These are phyloP conservation scores for Rhagonycha fulva DNA, from an alignment of 2,888 invertebrate genomes.

Conservation along the genomic window DNA sequence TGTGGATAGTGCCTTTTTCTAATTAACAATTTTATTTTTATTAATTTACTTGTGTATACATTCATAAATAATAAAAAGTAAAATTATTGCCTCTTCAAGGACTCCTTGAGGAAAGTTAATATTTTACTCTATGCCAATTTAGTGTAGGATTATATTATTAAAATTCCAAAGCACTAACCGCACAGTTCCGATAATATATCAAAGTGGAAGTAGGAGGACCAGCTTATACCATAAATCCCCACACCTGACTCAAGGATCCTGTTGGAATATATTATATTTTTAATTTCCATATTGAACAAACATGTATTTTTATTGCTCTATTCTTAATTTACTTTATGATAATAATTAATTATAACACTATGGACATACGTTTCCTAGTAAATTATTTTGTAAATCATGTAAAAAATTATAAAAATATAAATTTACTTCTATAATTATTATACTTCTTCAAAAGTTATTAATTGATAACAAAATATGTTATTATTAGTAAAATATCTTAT, in stretches of 20 bases:
- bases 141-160: slow-evolving; percentile 45
- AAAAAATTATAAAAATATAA: too few relatives aligned
- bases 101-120: neutral
- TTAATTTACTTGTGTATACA: neutral
- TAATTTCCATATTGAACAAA: slow-evolving; percentile 47
- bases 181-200: slow-evolving; percentile 49
- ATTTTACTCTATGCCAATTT: neutral
- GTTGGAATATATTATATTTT: slow-evolving; percentile 46
- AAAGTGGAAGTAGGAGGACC: slow-evolving; percentile 50
- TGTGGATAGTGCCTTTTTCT: too few relatives aligned
- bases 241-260: slow-evolving; percentile 45
- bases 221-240: slow-evolving; percentile 46
- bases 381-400: too few relatives aligned
- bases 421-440: too few relatives aligned
- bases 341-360: neutral
- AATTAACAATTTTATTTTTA: neutral
- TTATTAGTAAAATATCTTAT: too few relatives aligned
- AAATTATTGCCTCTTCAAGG: neutral
- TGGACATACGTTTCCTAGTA: too few relatives aligned
- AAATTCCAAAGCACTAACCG: slow-evolving; percentile 49
- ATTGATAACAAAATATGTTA: too few relatives aligned
- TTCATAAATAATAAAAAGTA: neutral
- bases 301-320: slow-evolving; percentile 6
- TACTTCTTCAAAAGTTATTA: too few relatives aligned
- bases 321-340: neutral